Base-by-base conservation (phyloP, 2,888 invertebrate species). In the Drosophila mayaguana region DNA sequence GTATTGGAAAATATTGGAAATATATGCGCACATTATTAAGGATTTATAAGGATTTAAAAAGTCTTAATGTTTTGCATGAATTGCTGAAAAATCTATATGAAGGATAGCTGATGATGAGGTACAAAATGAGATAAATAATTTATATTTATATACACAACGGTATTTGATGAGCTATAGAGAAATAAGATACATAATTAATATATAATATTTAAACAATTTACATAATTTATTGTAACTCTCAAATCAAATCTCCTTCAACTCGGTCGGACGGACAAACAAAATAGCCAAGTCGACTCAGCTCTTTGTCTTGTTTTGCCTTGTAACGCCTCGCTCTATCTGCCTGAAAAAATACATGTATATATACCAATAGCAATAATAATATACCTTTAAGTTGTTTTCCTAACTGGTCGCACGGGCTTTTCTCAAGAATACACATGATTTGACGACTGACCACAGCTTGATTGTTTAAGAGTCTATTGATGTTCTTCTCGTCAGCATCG, bases 321-420 rank as follows among this genome's bases (percentile, higher is more conserved):
- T 11, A 11, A 18, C 12, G n/a, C 3, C 20, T 20, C 1, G 22
- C 38, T 2, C 12, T 11, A 9, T 16, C 16, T 38, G 2, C 7
- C 9, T n/a, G 20, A 5, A 20, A 36, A 20, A 20, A 8, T 7
- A 14, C 0, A 18, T 14, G 4, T 36, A 20, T 36, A 9, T 36
- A 5, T 11, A 20, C 6, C 43, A 42, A 43, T 79, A 28, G 88
- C 22, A 16, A 1, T 5, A 18, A 25, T 91, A 28, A 25, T 91
- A 7, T 91, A 95, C 95, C 93, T 94, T 94, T 95, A 43, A 95
- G 92, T 91, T 94, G 95, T 66, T 93, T 93, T 71, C 95, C 95
- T 61, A 95, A 92, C 66, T 93, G 92, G 91, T 95, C 95, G 84
- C 95, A 95, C 12, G 94, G 94, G 72, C 93, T 94, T 78, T 93